Base-by-base conservation (phyloP, 2,113 vertebrate species). In the Mustelus asterias region DNA sequence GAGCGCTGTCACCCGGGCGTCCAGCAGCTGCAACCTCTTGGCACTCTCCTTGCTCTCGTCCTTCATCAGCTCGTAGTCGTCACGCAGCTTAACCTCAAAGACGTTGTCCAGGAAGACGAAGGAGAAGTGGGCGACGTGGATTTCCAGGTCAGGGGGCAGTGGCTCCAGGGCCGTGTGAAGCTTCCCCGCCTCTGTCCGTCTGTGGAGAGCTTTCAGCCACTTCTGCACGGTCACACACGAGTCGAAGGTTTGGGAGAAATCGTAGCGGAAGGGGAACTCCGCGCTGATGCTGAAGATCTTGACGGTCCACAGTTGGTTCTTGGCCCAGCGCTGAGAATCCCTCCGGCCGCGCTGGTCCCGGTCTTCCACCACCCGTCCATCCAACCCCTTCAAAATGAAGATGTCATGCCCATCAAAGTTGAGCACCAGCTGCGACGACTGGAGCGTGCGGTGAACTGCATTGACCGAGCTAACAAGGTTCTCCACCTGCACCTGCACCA, bases 11-110 rank as follows among this genome's bases (percentile, higher is more conserved):
- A 99, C 99, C 96, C 99, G 99, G 96, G 98, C 98, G 0, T 99
- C 99, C 83, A 99, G 98, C 95, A 99, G 97, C 97, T 98, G 98
- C 96, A 99, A 96, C 13, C 99, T 98, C 97, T 99, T 99, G 86
- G 98, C 97, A 0, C 99, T 99, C 96, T 99, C 99, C 96, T 99
- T 99, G 96, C 98, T 99, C 97, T 99, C 99, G 0, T 99, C 99
- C 96, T 99, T 99, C 99, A 99, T 99, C 88, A 99, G 97, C 97
- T 99, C 99, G 0, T 99, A 99, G 97, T 99, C 99, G 97, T 99
- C 99, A 10, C 99, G 98, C 96, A 99, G 97, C 96, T 99, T 99
- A 96, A 99, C 99, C 97, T 99, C 99, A 0, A 99, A 99, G 54
- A 99, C 94, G 0, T 99, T 99, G 0, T 99, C 99, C 97, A 99